A percentile compares a stretch with the other conserved stretches of the same genome.
These are phyloP conservation scores for Eulimnadia texana DNA, from an alignment of 1,140 invertebrate species.

Conservation along the genomic window DNA sequence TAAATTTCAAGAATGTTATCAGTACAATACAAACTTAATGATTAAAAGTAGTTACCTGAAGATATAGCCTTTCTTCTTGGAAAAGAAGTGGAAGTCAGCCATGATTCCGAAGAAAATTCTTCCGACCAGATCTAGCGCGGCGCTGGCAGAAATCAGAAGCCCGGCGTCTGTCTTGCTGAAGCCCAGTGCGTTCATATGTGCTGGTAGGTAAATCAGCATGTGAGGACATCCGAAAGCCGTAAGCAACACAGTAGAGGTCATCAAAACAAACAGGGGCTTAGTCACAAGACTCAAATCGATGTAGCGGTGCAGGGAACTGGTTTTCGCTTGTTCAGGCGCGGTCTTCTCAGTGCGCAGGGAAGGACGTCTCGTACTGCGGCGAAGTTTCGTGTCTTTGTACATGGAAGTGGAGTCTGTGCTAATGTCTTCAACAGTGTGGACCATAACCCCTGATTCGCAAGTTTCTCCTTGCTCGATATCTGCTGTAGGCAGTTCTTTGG, in stretches of 20 bases:
- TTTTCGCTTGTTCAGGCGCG: too few species aligned
- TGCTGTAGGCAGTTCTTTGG: too few species aligned
- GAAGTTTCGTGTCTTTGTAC: too few species aligned
- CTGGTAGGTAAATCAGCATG: conserved; percentile 54
- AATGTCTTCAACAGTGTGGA: not conserved
- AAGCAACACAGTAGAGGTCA: conserved; percentile 51
- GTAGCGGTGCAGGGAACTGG: conserved; percentile 27
- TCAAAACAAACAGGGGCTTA: conserved; percentile 48
- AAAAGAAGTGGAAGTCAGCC: conserved; percentile 51
- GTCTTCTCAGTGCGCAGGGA: too few species aligned
- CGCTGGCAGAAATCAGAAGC: conserved; percentile 52
- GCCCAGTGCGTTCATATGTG: conserved; percentile 43
- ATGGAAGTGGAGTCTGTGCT: not conserved
- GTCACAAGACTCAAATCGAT: conserved; percentile 48
- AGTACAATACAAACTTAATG: not conserved
- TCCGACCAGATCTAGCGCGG: conserved; percentile 49
- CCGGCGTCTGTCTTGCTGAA: conserved; percentile 51
- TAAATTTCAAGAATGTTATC: not conserved
- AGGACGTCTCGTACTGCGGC: too few species aligned
- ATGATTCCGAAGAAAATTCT: conserved; percentile 51
- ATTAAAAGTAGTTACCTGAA: conserved; percentile 36
- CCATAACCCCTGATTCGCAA: not conserved
- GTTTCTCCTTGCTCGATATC: too few species aligned
- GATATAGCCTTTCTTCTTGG: conserved; percentile 51
- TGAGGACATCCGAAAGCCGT: conserved; percentile 62